These are phyloP conservation scores for Drosophila auraria DNA, from an alignment of 1,140 invertebrate species.

Conservation along the genomic window DNA sequence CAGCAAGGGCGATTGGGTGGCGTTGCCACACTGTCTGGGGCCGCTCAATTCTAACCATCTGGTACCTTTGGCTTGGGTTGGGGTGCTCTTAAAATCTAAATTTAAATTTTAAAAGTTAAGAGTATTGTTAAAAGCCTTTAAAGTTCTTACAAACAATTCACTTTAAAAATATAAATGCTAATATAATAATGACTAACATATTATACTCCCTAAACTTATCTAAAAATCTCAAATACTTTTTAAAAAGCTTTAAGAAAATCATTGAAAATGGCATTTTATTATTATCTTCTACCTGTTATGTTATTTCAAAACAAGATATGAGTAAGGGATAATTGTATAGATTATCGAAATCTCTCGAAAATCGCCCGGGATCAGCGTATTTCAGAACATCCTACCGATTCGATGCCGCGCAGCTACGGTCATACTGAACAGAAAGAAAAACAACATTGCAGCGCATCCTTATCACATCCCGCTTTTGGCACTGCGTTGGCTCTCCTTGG, in stretches of 20 bases:
- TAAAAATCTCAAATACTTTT: too few relatives aligned
- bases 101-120: background rate
- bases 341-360: background rate
- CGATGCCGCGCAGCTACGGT: constrained; percentile 25
- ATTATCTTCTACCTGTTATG: too few relatives aligned
- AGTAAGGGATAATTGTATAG: too few relatives aligned
- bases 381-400: too few relatives aligned
- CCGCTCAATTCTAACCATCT: too few relatives aligned
- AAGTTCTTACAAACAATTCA: background rate
- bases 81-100: background rate
- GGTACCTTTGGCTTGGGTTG: background rate
- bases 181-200: too few relatives aligned
- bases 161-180: too few relatives aligned
- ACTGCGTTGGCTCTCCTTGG: constrained; percentile 2
- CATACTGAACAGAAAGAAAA: constrained; percentile 24
- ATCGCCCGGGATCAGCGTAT: background rate
- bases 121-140: background rate
- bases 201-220: too few relatives aligned
- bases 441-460: constrained; percentile 6
- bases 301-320: too few relatives aligned
- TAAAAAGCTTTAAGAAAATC: too few relatives aligned
- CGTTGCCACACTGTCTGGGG: constrained; percentile 26
- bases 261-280: too few relatives aligned
- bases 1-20: constrained; percentile 30
- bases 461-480: constrained; percentile 46